Conservation (phyloP, 2,797 vertebrate genomes). For the Synanceia verrucosa region DNA sequence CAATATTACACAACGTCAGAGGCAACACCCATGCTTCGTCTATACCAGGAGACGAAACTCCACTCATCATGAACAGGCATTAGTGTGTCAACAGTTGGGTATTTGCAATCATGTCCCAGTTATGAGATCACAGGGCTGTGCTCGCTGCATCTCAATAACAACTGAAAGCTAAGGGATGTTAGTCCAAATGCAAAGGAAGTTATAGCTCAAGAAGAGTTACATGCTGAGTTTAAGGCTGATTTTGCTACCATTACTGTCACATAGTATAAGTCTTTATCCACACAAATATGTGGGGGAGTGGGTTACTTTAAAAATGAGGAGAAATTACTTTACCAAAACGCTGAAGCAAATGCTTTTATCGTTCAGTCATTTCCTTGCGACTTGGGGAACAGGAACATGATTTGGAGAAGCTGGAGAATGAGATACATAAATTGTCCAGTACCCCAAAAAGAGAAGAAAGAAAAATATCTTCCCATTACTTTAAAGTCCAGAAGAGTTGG, state of each 20-base stretch:
- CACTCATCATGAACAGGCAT: slow-evolving; percentile 65
- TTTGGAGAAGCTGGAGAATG: slow-evolving; percentile 64
- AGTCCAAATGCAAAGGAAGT: slow-evolving; percentile 48
- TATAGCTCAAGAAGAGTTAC: slow-evolving; percentile 48
- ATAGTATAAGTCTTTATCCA: slow-evolving; percentile 42
- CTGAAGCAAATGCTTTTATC: slow-evolving; percentile 57
- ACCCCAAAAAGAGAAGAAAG: slow-evolving; percentile 64
- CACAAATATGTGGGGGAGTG: slow-evolving; percentile 27
- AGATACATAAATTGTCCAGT: slow-evolving; percentile 77
- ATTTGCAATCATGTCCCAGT: slow-evolving; percentile 76
- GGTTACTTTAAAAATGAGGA: slow-evolving; percentile 35
- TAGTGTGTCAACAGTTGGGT: slow-evolving; percentile 79
- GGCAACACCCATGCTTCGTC: slow-evolving; percentile 75
- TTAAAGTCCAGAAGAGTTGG: slow-evolving; percentile 80
- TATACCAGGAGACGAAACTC: slow-evolving; percentile 60
- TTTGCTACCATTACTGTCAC: slow-evolving; percentile 62
- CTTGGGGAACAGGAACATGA: slow-evolving; percentile 49
- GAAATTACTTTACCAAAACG: slow-evolving; percentile 68
- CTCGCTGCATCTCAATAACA: slow-evolving; percentile 71
- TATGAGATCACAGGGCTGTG: slow-evolving; percentile 79
- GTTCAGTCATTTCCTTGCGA: slow-evolving; percentile 57
- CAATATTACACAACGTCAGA: slow-evolving; percentile 71
- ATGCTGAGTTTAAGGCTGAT: slow-evolving; percentile 41
- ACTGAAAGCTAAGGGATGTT: slow-evolving; percentile 61
- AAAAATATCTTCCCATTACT: slow-evolving; percentile 65